A percentile compares a stretch with the other conserved stretches of the same genome.
These are phyloP conservation scores for Cherax destructor DNA, from an alignment of 1,140 invertebrate genomes.

Conservation along the genomic window DNA sequence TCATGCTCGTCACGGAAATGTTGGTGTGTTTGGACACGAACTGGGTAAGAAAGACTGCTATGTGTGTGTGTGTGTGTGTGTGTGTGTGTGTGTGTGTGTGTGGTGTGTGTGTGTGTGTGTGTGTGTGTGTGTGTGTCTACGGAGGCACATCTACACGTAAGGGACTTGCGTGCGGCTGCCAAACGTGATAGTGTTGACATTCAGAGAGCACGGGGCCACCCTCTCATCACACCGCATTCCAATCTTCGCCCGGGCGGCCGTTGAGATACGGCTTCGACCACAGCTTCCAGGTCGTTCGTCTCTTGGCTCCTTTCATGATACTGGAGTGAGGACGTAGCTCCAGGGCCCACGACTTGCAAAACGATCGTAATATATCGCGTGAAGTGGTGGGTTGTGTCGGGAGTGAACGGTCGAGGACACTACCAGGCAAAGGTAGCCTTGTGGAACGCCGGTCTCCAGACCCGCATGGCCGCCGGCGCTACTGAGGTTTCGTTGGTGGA, in stretches of 20 bases:
- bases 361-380: too few species aligned
- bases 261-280: too few species aligned
- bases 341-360: neutral
- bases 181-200: conserved; percentile 59
- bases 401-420: neutral
- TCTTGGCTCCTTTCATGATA: neutral
- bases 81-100: conserved; percentile 29
- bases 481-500: conserved; percentile 62
- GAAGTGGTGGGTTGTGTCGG: neutral
- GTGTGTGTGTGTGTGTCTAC: neutral
- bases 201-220: conserved; percentile 18
- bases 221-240: conserved; percentile 11
- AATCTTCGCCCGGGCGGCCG: neutral
- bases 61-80: conserved; percentile 10
- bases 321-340: neutral
- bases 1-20: too few species aligned
- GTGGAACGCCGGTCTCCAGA: conserved; percentile 43
- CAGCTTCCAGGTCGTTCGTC: neutral
- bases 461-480: conserved; percentile 51
- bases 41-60: neutral
- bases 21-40: too few species aligned
- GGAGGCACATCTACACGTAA: conserved; percentile 21
- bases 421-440: conserved; percentile 31
- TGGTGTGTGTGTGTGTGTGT: conserved; percentile 27
- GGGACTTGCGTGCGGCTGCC: neutral